phyloP scores from a whole-genome alignment of 2,797 vertebrate genomes.

The Sebastes diploproa region DNA sequence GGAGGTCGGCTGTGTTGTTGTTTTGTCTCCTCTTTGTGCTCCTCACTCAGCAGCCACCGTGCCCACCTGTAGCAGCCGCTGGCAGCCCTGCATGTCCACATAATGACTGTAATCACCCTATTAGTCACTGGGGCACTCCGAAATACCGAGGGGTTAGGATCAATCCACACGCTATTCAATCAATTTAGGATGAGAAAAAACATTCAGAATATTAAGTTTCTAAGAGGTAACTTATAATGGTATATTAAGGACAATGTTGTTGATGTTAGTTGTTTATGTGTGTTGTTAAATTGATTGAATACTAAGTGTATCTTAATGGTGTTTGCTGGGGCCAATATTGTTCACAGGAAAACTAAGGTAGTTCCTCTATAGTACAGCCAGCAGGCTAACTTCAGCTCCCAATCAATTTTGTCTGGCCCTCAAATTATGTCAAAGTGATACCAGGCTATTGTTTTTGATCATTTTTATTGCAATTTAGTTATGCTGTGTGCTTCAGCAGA shows the following conservation, averaged over 20 bases:
- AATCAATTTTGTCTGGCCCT: background rate
- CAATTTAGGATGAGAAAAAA: background rate
- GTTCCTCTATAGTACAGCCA: background rate
- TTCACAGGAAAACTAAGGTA: background rate
- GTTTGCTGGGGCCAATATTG: background rate
- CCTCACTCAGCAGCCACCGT: background rate
- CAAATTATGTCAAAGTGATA: background rate
- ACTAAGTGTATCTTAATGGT: background rate
- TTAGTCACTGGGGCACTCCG: slow-evolving; percentile 28
- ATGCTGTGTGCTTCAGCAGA: background rate
- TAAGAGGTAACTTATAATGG: background rate
- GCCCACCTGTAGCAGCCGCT: slow-evolving; percentile 30
- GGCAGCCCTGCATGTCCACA: slow-evolving; percentile 7
- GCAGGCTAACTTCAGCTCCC: background rate
- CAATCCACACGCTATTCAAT: background rate
- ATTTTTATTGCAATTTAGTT: background rate
- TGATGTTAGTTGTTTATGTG: background rate
- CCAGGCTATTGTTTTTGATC: background rate
- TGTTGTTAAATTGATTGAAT: background rate
- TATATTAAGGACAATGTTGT: background rate
- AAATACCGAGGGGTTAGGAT: background rate
- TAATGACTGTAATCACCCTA: slow-evolving; percentile 43
- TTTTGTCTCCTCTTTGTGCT: background rate
- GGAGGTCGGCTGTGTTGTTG: background rate
- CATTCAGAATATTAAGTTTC: background rate